phyloP scores from a whole-genome alignment of 2,113 vertebrate genomes.

The Cavia porcellus region DNA sequence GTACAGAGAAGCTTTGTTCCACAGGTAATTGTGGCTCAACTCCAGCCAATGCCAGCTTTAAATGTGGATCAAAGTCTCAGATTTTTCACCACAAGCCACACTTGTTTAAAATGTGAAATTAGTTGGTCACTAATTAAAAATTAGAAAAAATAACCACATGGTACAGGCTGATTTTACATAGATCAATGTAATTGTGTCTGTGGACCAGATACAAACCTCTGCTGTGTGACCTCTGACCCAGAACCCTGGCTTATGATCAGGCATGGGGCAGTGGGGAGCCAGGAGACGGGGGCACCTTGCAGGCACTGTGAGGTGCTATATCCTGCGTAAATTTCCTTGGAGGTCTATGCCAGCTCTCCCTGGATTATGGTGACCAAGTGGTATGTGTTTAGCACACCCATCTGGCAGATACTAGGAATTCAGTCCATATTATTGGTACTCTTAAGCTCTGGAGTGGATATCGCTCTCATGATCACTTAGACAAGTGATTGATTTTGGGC shows the following conservation, averaged over 20 bases:
- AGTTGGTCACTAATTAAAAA: conserved; percentile 1
- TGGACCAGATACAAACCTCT: background rate
- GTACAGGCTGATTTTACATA: background rate
- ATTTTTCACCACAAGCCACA: background rate
- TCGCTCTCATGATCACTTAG: background rate
- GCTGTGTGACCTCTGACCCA: background rate
- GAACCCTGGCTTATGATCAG: background rate
- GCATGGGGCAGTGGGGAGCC: background rate
- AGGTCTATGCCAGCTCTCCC: background rate
- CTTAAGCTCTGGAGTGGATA: background rate
- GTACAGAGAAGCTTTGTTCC: background rate
- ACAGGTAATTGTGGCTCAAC: background rate
- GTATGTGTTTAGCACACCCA: background rate
- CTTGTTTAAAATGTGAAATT: background rate
- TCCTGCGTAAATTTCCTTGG: background rate
- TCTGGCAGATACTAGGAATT: background rate
- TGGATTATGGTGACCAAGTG: background rate
- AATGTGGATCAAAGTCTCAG: background rate
- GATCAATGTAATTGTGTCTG: background rate
- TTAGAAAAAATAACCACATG: background rate
- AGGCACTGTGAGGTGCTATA: too few species aligned
- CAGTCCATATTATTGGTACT: background rate
- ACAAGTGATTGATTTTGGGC: background rate
- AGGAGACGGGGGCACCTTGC: background rate
- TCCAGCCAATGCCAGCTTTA: background rate